phyloP scores from a whole-genome alignment of 2,797 vertebrate genomes.

The Acipenser transmontanus region DNA sequence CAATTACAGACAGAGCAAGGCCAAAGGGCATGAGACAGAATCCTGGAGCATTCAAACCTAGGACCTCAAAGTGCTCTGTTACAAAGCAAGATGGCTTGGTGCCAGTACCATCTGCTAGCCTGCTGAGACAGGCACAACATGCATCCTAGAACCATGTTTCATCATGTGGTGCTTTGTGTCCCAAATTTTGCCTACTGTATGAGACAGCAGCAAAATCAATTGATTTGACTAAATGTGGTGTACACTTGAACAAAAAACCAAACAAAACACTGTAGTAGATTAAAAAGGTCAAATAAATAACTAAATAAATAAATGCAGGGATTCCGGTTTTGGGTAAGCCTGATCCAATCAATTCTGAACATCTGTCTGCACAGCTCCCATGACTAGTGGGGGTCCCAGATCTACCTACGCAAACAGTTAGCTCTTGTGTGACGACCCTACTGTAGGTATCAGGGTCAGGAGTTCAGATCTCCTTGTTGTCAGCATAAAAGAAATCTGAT shows the following conservation, averaged over 20 bases:
- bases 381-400: no score
- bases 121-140: not conserved
- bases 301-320: not conserved
- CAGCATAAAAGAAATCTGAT: no score
- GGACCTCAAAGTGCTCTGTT: not conserved
- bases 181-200: conserved; percentile 5
- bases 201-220: not conserved
- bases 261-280: conserved; percentile 2
- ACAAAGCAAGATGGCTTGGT: not conserved
- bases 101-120: conserved; percentile 10
- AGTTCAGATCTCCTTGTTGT: no score
- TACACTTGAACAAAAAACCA: not conserved
- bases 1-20: no score
- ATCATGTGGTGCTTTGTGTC: not conserved
- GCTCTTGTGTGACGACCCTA: no score
- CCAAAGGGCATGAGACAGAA: no score
- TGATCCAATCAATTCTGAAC: no score
- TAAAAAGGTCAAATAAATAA: no score
- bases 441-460: no score
- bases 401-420: no score
- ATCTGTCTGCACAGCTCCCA: no score
- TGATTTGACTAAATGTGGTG: conserved; percentile 7
- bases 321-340: not conserved
- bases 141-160: not conserved
- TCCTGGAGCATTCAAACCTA: no score